These are phyloP conservation scores for Muscicapa comitata DNA, from an alignment of 2,797 vertebrate species.

Conservation along the genomic window DNA sequence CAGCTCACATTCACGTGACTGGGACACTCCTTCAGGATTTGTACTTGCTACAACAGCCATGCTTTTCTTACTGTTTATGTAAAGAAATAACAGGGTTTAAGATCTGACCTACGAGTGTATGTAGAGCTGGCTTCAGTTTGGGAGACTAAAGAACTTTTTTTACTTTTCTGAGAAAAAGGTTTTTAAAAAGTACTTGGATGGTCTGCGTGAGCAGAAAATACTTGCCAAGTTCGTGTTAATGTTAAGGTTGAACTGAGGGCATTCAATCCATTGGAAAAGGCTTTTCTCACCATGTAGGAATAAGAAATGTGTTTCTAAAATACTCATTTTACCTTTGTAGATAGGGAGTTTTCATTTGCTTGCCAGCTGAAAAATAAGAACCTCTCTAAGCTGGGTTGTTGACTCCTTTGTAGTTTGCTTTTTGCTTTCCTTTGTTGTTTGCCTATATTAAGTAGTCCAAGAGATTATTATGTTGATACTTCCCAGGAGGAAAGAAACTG, in stretches of 20 bases:
- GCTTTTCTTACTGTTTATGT: accelerated
- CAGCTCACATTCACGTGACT: accelerated
- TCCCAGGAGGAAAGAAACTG: neutral
- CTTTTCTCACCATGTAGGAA: neutral
- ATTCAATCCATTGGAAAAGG: neutral
- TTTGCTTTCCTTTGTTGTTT: neutral
- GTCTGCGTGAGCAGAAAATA: neutral
- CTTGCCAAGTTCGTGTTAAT: neutral
- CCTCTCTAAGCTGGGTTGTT: neutral
- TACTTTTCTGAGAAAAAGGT: neutral
- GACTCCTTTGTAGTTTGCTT: neutral
- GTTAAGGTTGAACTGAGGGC: neutral
- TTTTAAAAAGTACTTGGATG: neutral
- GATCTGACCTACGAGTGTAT: neutral
- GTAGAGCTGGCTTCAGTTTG: neutral
- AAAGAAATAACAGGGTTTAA: neutral
- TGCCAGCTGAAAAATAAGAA: neutral
- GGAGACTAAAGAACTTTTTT: neutral
- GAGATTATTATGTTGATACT: neutral
- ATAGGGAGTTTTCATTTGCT: neutral
- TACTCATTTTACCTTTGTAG: neutral
- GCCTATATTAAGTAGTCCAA: neutral
- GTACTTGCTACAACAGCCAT: accelerated
- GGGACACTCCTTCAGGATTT: neutral
- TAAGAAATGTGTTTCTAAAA: neutral